Evolutionary conservation across 1,140 invertebrate species (phyloP).

Genomic region (Ptiloglossa arizonensis): DNA sequence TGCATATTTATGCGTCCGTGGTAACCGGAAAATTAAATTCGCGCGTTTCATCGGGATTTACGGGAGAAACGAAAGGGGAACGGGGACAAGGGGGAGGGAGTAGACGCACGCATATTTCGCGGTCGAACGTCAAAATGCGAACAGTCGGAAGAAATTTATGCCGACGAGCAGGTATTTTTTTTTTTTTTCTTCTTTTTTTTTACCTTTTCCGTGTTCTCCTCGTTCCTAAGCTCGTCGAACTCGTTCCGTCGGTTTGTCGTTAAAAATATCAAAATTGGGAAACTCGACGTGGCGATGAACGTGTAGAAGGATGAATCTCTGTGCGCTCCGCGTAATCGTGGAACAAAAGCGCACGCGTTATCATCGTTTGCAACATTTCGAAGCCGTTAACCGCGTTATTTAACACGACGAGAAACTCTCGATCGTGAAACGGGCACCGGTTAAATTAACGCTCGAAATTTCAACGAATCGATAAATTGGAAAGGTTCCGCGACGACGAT

Average conservation of each 20-base stretch:
- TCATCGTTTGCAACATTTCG: background rate
- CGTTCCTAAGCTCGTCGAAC: no score
- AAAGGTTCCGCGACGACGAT: no score
- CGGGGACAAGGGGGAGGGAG: no score
- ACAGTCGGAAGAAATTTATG: constrained; percentile 33
- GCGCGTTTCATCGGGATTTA: constrained; percentile 61
- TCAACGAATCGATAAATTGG: background rate
- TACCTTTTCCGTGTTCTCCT: no score
- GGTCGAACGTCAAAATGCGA: constrained; percentile 38
- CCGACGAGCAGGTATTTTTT: background rate
- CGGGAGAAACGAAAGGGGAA: no score
- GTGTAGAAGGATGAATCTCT: no score
- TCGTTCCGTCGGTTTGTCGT: no score
- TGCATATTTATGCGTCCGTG: constrained; percentile 72
- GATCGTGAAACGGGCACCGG: background rate
- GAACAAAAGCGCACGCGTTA: background rate
- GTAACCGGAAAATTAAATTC: constrained; percentile 75
- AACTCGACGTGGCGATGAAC: no score
- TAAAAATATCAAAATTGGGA: no score
- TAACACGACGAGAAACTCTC: background rate
- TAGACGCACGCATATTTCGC: constrained; percentile 17
- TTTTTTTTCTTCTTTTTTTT: no score
- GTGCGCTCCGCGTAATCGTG: no score
- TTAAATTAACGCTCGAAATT: background rate
- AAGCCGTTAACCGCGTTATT: background rate